Conservation (phyloP, 2,888 invertebrate genomes). For the Temnothorax ravouxi region DNA sequence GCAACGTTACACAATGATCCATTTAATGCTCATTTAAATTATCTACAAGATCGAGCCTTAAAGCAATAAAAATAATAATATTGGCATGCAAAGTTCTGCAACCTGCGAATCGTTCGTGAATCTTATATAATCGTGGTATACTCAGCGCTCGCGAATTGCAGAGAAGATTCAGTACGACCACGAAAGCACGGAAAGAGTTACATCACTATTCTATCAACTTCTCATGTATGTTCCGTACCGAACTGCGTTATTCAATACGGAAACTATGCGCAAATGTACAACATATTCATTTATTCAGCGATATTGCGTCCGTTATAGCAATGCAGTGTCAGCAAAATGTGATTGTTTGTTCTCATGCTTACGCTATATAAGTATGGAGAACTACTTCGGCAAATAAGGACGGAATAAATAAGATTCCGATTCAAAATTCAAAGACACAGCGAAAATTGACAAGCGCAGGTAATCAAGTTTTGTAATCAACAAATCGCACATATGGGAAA, state of each 20-base stretch:
- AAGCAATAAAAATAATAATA: neutral
- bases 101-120: neutral
- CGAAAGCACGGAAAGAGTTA: neutral
- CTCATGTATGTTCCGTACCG: neutral
- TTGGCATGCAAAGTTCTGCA: neutral
- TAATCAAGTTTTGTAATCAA: constrained; percentile 7
- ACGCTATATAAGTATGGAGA: neutral
- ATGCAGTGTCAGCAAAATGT: neutral
- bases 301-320: neutral
- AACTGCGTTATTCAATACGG: neutral
- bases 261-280: neutral
- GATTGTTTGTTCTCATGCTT: neutral
- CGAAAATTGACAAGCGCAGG: neutral
- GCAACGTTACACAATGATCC: neutral
- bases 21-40: constrained; percentile 11
- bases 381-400: neutral
- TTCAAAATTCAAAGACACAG: constrained; percentile 10
- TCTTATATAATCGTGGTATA: neutral
- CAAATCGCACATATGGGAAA: neutral
- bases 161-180: neutral
- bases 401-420: neutral
- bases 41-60: neutral
- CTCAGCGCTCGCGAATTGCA: neutral
- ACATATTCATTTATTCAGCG: neutral
- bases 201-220: neutral